A percentile compares a stretch with the other conserved stretches of the same genome.
Conservation (phyloP, 2,113 vertebrate species). For the Leuciscus idus region DNA sequence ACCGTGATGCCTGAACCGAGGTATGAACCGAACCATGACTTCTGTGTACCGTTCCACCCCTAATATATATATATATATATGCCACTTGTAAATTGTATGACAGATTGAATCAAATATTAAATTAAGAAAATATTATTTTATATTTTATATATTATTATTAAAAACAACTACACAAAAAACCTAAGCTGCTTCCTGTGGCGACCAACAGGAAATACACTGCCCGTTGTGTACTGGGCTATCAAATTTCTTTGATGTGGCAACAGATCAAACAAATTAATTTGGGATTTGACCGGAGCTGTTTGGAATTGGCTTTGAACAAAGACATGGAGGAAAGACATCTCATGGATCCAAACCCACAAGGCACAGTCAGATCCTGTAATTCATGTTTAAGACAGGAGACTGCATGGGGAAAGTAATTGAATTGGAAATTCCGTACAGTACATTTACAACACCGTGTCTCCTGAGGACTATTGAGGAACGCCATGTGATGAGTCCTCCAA, state of each 20-base stretch:
- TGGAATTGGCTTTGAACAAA: conserved; percentile 34
- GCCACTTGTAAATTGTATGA: too few relatives aligned
- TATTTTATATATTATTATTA: too few relatives aligned
- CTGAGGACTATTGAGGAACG: conserved; percentile 21
- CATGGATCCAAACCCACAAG: conserved; percentile 19
- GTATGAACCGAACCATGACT: too few relatives aligned
- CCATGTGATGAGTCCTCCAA: conserved; percentile 27
- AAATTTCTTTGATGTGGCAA: conserved; percentile 28
- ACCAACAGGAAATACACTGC: neutral
- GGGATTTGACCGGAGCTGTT: neutral
- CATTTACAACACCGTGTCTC: conserved; percentile 37
- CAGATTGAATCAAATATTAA: too few relatives aligned
- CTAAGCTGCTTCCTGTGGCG: too few relatives aligned
- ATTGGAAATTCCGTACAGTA: conserved; percentile 42
- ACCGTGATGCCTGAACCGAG: too few relatives aligned
- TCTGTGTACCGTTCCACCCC: too few relatives aligned
- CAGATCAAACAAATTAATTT: conserved; percentile 5
- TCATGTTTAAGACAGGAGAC: conserved; percentile 37
- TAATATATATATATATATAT: too few relatives aligned
- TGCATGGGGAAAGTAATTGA: conserved; percentile 11
- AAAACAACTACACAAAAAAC: too few relatives aligned
- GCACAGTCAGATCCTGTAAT: conserved; percentile 33
- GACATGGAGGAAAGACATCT: neutral
- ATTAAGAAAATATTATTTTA: too few relatives aligned
- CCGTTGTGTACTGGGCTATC: conserved; percentile 13